Evolutionary conservation across 2,797 vertebrate genomes (phyloP).

Genomic region (Chrysocyon brachyurus): DNA sequence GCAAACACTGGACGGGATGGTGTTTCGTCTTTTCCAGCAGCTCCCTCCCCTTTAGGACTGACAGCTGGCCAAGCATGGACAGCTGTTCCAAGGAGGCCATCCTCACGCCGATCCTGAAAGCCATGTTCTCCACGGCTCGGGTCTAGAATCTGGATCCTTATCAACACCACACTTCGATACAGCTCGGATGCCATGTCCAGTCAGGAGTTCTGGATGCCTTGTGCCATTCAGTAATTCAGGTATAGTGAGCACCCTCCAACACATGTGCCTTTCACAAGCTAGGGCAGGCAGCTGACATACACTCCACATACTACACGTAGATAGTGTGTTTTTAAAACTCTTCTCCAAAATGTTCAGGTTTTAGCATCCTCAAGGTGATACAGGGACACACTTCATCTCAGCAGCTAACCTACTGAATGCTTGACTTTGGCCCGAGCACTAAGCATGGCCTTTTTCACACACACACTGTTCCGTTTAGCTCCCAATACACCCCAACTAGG

Average conservation of each 20-base stretch:
- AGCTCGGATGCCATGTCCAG: rapidly evolving
- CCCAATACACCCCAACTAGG: neutral
- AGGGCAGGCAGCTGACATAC: neutral
- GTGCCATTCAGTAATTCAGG: rapidly evolving
- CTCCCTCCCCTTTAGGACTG: neutral
- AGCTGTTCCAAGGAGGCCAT: neutral
- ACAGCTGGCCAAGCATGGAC: neutral
- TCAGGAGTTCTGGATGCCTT: neutral
- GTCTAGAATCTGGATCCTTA: neutral
- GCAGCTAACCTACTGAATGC: rapidly evolving
- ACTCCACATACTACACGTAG: rapidly evolving
- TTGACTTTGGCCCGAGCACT: neutral
- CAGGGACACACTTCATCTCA: no score
- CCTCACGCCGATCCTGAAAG: rapidly evolving
- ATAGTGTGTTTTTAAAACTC: no score
- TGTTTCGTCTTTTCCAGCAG: neutral
- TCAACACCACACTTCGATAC: rapidly evolving
- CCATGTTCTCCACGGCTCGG: rapidly evolving
- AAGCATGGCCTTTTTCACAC: rapidly evolving
- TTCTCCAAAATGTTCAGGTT: neutral
- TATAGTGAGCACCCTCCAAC: neutral
- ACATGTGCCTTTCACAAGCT: neutral
- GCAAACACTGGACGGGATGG: rapidly evolving
- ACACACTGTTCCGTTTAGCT: rapidly evolving
- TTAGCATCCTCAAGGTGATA: neutral